phyloP scores from a whole-genome alignment of 2,113 vertebrate genomes.

The Neofelis nebulosa region DNA sequence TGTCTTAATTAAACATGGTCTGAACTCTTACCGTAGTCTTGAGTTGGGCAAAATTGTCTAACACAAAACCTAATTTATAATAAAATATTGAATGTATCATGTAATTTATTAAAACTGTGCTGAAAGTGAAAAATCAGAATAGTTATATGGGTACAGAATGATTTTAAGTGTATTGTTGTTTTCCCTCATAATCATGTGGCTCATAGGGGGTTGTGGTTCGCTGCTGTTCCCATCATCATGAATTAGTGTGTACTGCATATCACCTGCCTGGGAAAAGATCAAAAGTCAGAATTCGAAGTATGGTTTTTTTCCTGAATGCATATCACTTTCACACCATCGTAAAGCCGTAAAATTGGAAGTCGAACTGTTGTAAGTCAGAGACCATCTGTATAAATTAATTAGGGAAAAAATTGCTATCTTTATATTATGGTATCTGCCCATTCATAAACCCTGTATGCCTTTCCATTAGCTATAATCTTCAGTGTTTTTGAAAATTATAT shows the following conservation, averaged over 20 bases:
- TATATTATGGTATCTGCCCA: not conserved
- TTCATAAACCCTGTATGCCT: not conserved
- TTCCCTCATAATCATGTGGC: not conserved
- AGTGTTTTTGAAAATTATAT: not conserved
- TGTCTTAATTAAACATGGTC: not conserved
- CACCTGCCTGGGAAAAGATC: not conserved
- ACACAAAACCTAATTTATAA: not conserved
- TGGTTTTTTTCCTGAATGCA: not conserved
- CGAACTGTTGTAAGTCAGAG: not conserved
- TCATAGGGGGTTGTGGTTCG: not conserved
- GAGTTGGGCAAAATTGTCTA: not conserved
- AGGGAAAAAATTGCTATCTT: not conserved
- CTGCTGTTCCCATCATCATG: not conserved
- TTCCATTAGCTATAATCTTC: not conserved
- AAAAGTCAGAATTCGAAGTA: not conserved
- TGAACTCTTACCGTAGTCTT: not conserved
- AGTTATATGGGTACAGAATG: not conserved
- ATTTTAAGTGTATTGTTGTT: not conserved
- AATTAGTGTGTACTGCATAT: not conserved
- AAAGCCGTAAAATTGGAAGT: not conserved
- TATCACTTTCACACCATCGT: not conserved
- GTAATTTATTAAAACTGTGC: not conserved
- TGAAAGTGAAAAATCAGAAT: not conserved
- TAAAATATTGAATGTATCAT: not conserved
- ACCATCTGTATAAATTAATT: not conserved